Evolutionary conservation across 2,113 vertebrate genomes (phyloP).

Genomic region (Mormoops blainvillei): DNA sequence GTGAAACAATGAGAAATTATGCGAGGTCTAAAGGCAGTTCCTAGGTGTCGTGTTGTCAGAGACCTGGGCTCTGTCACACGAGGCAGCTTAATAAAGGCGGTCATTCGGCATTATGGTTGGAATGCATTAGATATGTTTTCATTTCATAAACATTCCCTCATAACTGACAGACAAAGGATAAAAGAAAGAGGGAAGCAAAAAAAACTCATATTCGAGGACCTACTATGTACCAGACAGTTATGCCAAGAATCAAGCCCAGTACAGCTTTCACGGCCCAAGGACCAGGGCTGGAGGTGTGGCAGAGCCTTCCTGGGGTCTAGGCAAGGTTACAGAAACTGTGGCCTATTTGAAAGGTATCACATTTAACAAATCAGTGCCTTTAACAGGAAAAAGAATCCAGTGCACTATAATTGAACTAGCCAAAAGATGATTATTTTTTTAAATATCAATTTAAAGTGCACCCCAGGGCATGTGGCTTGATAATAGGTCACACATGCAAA

Average conservation of each 20-base stretch:
- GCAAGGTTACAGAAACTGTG: neutral
- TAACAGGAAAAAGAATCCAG: neutral
- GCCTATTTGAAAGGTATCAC: neutral
- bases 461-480: neutral
- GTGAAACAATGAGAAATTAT: neutral
- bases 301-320: neutral
- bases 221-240: neutral
- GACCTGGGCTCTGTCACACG: neutral
- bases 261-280: neutral
- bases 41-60: neutral
- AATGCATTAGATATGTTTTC: constrained; percentile 39
- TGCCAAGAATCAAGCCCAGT: neutral
- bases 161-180: constrained; percentile 22
- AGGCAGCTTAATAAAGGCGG: neutral
- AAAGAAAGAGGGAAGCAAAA: neutral
- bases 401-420: neutral
- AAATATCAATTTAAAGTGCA: neutral
- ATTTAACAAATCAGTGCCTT: neutral
- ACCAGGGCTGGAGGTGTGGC: neutral
- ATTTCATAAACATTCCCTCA: constrained; percentile 28
- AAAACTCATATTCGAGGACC: neutral
- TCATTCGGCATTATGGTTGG: neutral
- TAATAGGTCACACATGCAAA: neutral
- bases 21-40: neutral
- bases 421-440: neutral